Evolutionary conservation across 2,113 vertebrate genomes (phyloP).

Genomic region (Malaclemys terrapin): DNA sequence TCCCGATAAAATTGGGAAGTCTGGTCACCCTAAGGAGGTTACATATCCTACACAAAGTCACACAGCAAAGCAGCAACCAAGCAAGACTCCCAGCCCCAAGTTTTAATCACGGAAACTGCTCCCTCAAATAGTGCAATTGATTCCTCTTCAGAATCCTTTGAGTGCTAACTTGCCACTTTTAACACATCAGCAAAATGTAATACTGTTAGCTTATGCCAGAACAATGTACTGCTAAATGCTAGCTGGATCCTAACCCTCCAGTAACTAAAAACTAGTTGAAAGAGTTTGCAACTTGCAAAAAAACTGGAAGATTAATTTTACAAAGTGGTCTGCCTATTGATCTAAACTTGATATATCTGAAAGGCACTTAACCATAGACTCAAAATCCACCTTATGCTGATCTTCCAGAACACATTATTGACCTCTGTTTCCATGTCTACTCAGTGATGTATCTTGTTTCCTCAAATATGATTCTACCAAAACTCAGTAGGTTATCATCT

Average conservation of each 20-base stretch:
- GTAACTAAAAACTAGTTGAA: background rate
- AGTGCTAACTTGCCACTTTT: background rate
- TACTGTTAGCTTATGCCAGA: background rate
- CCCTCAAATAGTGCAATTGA: background rate
- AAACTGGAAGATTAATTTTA: background rate
- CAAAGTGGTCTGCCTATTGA: fast-evolving
- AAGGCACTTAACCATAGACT: background rate
- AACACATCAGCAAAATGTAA: background rate
- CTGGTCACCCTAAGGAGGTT: background rate
- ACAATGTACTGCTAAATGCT: background rate
- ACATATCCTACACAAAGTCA: background rate
- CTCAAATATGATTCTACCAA: background rate
- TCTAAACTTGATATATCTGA: background rate
- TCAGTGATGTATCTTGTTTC: background rate
- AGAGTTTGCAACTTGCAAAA: background rate
- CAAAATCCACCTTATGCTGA: background rate
- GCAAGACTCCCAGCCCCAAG: background rate
- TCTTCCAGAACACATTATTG: background rate
- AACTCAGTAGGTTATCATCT: background rate
- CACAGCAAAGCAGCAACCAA: background rate
- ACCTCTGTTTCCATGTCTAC: fast-evolving
- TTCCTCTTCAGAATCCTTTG: background rate
- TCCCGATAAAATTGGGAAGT: too few relatives aligned
- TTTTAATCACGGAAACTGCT: background rate
- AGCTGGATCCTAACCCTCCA: background rate